Evolutionary conservation across 2,888 invertebrate species (phyloP).

Genomic region (Hirudinaria manillensis): DNA sequence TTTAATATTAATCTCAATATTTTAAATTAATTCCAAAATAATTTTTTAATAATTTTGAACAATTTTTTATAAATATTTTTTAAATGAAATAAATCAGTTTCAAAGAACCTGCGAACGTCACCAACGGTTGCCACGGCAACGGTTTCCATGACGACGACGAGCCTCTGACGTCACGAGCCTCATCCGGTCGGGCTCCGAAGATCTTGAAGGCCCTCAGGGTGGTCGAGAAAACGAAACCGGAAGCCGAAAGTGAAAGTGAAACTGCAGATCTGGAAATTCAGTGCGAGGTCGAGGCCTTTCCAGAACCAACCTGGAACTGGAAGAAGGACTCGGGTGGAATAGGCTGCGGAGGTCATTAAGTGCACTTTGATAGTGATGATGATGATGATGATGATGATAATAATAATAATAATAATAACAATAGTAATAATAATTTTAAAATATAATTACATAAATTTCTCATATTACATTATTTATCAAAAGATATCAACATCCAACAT

Average conservation of each 20-base stretch:
- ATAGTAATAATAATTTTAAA: no score
- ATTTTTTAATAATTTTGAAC: no score
- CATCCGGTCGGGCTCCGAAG: neutral
- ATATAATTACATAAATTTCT: no score
- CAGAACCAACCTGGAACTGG: neutral
- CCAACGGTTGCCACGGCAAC: neutral
- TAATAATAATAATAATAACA: no score
- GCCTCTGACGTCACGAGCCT: neutral
- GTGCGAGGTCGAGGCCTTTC: neutral
- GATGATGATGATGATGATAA: neutral
- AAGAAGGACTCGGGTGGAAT: neutral
- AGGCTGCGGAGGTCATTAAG: neutral
- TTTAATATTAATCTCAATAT: no score
- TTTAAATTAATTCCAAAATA: no score
- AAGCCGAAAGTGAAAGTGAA: conserved; percentile 10
- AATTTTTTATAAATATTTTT: no score
- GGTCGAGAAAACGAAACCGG: conserved; percentile 3
- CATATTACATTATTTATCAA: no score
- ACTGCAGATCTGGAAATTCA: conserved; percentile 5
- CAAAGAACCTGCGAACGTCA: neutral
- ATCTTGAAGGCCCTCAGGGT: conserved; percentile 3
- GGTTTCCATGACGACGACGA: neutral
- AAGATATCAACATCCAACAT: no score
- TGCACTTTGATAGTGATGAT: neutral
- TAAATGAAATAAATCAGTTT: neutral